Base-by-base conservation (phyloP, 2,797 vertebrate genomes). In the Halcyon smyrnensis region DNA sequence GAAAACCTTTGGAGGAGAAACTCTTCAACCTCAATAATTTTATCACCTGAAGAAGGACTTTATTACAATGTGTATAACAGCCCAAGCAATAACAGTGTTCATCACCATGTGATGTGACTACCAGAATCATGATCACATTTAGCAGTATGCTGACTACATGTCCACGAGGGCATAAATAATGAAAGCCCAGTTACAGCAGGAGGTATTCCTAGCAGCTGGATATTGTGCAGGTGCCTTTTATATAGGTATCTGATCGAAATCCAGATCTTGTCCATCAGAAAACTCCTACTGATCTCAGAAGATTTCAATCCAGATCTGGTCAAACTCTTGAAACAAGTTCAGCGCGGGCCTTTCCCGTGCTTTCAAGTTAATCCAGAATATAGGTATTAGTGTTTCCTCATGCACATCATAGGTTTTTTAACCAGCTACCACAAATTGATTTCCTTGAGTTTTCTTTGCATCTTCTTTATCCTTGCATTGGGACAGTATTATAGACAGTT, bases 391-490 rank as follows among this genome's bases (percentile, higher is more conserved):
- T 28, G n/a, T 56, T 80, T 90, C 27, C 19, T 45, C 12, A 11
- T 39, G 27, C 1, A 1, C 71, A 62, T 62, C 28, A 53, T 11
- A 9, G 11, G 9, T 14, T 63, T 80, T 45, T 36, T 54, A 64
- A 32, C 63, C 14, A 64, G 17, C 69, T 62, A 18, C 54, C 27
- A 37, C 70, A 51, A 92, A 84, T 25, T 32, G 84, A 21, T 27
- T 84, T 88, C 34, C 53, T 68, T 90, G 39, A 77, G n/a, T 91
- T 94, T 96, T 65, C 59, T 53, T 86, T 87, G 24, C 74, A 32
- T 63, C 34, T 92, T 63, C 65, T 48, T 82, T 45, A 39, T 30
- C 60, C 15, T 17, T 64, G 20, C 57, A 46, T n/a, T 90, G 36
- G 64, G 36, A 71, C 50, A 62, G 11, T 11, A 50, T 39, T 60